These are phyloP conservation scores for Neomonachus schauinslandi DNA, from an alignment of 2,113 vertebrate species.

Conservation along the genomic window DNA sequence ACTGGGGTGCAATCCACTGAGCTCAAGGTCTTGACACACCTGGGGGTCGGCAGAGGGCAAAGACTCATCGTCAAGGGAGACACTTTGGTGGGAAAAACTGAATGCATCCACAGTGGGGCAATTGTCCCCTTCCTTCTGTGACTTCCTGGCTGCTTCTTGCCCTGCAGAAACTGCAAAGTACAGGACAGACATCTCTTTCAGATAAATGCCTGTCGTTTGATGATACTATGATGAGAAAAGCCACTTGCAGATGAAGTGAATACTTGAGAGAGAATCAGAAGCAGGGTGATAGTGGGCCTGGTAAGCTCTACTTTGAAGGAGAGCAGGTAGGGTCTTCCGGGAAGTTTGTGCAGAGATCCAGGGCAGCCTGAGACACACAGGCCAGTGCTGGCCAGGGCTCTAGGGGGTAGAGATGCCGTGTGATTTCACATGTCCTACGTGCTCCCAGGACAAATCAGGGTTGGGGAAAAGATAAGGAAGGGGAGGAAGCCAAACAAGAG, in stretches of 20 bases:
- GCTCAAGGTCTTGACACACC: not conserved
- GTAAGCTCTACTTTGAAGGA: too few relatives aligned
- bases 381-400: not conserved
- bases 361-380: not conserved
- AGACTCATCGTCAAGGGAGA: not conserved
- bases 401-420: not conserved
- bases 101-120: too few relatives aligned
- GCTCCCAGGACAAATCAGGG: not conserved
- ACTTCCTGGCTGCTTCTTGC: not conserved
- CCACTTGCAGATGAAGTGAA: not conserved
- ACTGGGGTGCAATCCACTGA: rapidly evolving
- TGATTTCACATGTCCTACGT: not conserved
- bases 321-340: not conserved
- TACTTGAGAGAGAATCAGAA: not conserved
- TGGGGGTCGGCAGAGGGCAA: too few relatives aligned
- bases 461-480: not conserved
- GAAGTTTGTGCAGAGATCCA: not conserved
- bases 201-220: not conserved
- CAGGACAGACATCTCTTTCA: not conserved
- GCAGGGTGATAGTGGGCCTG: not conserved
- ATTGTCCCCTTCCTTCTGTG: not conserved
- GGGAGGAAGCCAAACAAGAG: not conserved
- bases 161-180: not conserved
- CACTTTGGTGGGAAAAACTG: not conserved
- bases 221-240: not conserved